These are phyloP conservation scores for Drosophila fulvimacula DNA, from an alignment of 2,888 invertebrate species.

Conservation along the genomic window DNA sequence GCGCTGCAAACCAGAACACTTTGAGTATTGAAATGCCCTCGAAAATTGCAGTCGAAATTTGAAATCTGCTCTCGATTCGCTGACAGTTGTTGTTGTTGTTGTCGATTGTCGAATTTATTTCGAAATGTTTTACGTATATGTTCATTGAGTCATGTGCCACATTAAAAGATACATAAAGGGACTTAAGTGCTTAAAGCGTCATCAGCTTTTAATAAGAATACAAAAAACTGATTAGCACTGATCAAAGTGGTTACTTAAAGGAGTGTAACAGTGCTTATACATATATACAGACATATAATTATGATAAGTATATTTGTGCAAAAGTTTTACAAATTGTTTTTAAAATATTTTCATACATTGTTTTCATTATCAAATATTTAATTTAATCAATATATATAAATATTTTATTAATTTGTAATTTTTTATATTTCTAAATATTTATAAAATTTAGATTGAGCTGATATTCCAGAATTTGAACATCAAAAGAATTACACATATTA, in stretches of 20 bases:
- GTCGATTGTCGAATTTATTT: slow-evolving; percentile 15
- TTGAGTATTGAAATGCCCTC: slow-evolving; percentile 37
- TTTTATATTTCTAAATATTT: background rate
- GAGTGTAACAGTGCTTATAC: background rate
- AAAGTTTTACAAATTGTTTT: background rate
- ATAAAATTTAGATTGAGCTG: background rate
- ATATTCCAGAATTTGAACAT: background rate
- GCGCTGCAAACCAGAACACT: slow-evolving; percentile 43
- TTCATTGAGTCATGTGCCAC: slow-evolving; percentile 20
- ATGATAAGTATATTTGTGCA: background rate
- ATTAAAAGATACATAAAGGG: background rate
- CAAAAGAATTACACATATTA: background rate
- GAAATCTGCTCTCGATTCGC: slow-evolving; percentile 17
- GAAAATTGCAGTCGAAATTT: slow-evolving; percentile 34
- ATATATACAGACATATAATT: no score
- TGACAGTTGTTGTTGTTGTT: background rate
- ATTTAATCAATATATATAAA: no score
- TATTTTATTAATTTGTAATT: no score
- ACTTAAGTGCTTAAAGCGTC: slow-evolving; percentile 1
- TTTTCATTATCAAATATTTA: no score
- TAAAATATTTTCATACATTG: background rate
- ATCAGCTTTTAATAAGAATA: background rate
- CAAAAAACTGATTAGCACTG: background rate
- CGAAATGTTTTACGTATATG: slow-evolving; percentile 6
- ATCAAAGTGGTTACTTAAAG: background rate